These are phyloP conservation scores for Ceriagrion tenellum DNA, from an alignment of 2,888 invertebrate genomes.

Conservation along the genomic window DNA sequence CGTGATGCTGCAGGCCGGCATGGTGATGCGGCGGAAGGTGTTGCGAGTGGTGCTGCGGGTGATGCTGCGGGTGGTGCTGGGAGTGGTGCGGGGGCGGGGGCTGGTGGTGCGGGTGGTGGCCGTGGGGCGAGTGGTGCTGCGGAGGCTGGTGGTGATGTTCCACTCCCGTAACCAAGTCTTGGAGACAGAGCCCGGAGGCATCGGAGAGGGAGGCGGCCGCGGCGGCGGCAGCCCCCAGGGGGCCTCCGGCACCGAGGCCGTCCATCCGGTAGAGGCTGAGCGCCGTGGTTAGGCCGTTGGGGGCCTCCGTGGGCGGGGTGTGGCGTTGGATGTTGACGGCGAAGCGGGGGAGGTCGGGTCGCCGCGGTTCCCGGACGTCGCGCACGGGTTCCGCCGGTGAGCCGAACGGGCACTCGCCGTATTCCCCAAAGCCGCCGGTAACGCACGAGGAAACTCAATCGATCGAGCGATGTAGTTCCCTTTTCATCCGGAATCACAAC, in stretches of 20 bases:
- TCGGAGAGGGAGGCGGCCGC: constrained; percentile 68
- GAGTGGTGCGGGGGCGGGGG: constrained; percentile 49
- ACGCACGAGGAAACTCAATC: background rate
- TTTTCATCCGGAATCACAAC: background rate
- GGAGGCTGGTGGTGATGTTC: constrained; percentile 69
- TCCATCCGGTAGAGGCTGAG: constrained; percentile 66
- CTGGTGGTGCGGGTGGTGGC: constrained; percentile 69
- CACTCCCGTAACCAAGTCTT: constrained; percentile 84
- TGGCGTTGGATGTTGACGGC: background rate
- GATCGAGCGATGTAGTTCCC: background rate
- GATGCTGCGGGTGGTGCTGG: constrained; percentile 56
- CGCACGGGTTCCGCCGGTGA: constrained; percentile 28
- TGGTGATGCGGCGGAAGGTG: constrained; percentile 60
- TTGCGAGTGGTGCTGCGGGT: constrained; percentile 54
- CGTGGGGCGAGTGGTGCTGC: constrained; percentile 68
- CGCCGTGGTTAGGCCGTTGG: constrained; percentile 49
- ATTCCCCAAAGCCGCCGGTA: background rate
- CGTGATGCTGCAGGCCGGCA: constrained; percentile 54
- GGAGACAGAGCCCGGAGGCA: constrained; percentile 84
- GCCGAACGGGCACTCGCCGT: background rate
- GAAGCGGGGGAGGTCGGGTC: background rate
- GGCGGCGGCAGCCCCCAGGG: constrained; percentile 68
- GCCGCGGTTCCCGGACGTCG: constrained; percentile 20
- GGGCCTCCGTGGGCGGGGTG: constrained; percentile 26
- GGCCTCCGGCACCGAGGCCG: constrained; percentile 67